Base-by-base conservation (phyloP, 2,797 vertebrate species). In the Lateolabrax maculatus region DNA sequence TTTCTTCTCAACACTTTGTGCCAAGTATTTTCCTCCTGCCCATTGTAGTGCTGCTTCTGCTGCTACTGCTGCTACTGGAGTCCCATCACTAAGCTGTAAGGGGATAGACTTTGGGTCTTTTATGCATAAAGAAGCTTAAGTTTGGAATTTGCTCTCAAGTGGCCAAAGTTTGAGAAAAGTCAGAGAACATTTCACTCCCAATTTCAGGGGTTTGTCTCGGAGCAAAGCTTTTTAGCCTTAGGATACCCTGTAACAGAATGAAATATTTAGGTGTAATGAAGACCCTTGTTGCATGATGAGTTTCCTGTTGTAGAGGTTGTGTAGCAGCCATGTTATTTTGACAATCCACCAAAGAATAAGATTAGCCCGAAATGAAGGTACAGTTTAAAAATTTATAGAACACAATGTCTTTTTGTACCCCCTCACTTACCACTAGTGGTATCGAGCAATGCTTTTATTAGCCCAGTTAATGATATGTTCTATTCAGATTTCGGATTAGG, bases 91-190 rank as follows among this genome's bases (percentile, higher is more conserved):
- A 81, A 91, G 89, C 89, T 89, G 80, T 86, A 81, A 88, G 78
- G 84, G 82, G 85, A 90, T 89, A 89, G 84, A 88, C 85, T 89
- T 89, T 87, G 71, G 71, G 75, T 86, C 84, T 87, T 91, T 88
- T 90, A 92, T 88, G 81, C 79, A 63, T 75, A 90, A 92, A 93
- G 87, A 63, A 85, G 83, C 89, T 92, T 92, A 91, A 82, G 75
- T 89, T 87, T 85, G 68, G 62, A 90, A 89, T 86, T 87, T 86
- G 68, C 71, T 89, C 86, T 90, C 85, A 72, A 87, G 87, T 86
- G 80, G 81, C 51, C 72, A 4, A 85, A 87, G 87, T 91, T 90
- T 90, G 81, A 75, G 75, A 90, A 85, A 91, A 85, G 76, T 85
- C 87, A 60, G 78, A 81, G 80, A 89, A 90, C 75, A 82, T 89